Base-by-base conservation (phyloP, 35 echinoderm and acorn worm genomes). In the Holothuria glaberrima region DNA sequence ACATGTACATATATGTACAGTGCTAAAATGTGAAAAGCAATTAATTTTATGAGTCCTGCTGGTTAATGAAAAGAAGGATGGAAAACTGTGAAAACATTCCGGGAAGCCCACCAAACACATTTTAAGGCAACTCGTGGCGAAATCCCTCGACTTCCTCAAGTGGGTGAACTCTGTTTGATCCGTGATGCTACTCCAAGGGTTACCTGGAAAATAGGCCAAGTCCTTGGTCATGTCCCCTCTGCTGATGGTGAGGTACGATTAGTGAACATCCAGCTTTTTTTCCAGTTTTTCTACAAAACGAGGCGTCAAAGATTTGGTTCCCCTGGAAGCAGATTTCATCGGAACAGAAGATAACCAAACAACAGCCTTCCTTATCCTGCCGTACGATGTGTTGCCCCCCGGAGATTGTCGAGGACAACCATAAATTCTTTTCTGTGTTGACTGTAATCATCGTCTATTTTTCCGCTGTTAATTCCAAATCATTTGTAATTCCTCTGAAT, bases 391-490 rank as follows among this genome's bases (percentile, higher is more conserved):
- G 69, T 6, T 19, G 24, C 5, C 69, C 28, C 69, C 68, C 30
- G 69, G 69, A 73, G 69, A 73, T 73, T 73, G 69, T 73, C 69
- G 69, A 73, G 69, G 30, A 73, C 69, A 73, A 73, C 44, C 10
- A 10, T 46, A n/a, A n/a, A n/a, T n/a, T n/a, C n/a, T n/a, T n/a
- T n/a, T n/a, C n/a, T n/a, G n/a, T n/a, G n/a, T n/a, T n/a, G n/a
- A n/a, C n/a, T n/a, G n/a, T n/a, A n/a, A n/a, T n/a, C n/a, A n/a
- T n/a, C n/a, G n/a, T n/a, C n/a, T n/a, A n/a, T n/a, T n/a, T n/a
- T n/a, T n/a, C n/a, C n/a, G n/a, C n/a, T n/a, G n/a, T n/a, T n/a
- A 46, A 46, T 46, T 46, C 44, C 44, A 10, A 46, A 5, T 46
- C 44, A 46, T 46, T 10, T 46, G 44, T 46, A 46, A 46, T 46